These are phyloP conservation scores for Pteropus rufus DNA, from an alignment of 2,797 vertebrate species.

Conservation along the genomic window DNA sequence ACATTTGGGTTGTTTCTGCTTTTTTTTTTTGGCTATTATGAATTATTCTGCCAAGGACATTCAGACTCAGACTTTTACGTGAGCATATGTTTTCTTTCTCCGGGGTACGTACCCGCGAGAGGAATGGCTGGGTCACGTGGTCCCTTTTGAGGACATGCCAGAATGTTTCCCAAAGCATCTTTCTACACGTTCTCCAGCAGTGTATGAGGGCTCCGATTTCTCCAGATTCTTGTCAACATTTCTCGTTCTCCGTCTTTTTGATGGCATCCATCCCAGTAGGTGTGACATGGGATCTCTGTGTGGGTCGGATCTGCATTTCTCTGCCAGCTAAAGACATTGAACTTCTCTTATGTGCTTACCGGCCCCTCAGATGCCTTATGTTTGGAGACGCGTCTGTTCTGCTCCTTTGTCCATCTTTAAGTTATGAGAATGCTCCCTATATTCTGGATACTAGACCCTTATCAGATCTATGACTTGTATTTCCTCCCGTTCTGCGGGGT, in stretches of 20 bases:
- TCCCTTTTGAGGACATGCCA: neutral
- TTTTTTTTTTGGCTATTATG: neutral
- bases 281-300: neutral
- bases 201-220: rapidly evolving
- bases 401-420: neutral
- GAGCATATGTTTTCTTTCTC: neutral
- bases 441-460: no score
- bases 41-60: no score
- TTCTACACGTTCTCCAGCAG: neutral
- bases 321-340: neutral
- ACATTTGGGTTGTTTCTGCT: no score
- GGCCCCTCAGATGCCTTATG: neutral
- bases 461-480: neutral
- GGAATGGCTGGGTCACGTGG: neutral
- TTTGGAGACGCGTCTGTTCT: neutral
- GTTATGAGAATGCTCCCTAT: neutral
- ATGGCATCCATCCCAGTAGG: rapidly evolving
- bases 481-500: neutral
- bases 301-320: neutral
- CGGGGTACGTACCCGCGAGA: no score
- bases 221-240: neutral
- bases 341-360: no score
- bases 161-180: no score
- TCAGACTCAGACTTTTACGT: neutral
- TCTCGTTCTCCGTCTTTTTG: no score